These are phyloP conservation scores for Oplegnathus fasciatus DNA, from an alignment of 2,113 vertebrate species.

Conservation along the genomic window DNA sequence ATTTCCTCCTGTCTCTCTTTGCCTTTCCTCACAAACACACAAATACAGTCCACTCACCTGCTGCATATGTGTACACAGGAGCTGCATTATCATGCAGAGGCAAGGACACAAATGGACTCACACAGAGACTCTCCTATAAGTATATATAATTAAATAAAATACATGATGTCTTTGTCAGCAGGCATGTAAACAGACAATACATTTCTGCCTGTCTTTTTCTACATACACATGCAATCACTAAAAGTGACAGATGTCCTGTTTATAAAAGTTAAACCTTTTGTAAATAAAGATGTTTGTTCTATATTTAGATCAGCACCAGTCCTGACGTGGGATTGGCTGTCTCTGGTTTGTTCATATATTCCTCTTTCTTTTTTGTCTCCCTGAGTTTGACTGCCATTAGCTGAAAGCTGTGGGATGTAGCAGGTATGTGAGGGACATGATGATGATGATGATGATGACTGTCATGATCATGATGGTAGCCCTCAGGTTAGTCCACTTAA, in stretches of 20 bases:
- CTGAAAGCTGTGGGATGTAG: neutral
- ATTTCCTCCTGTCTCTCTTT: neutral
- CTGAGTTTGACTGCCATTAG: slow-evolving; percentile 23
- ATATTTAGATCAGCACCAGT: slow-evolving; percentile 32
- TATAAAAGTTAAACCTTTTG: slow-evolving; percentile 33
- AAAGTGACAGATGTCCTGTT: slow-evolving; percentile 34
- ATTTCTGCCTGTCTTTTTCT: neutral
- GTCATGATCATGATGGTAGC: neutral
- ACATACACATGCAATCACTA: slow-evolving; percentile 5
- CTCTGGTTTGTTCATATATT: slow-evolving; percentile 6
- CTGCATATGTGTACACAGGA: neutral
- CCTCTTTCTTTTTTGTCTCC: slow-evolving; percentile 18
- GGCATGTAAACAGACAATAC: neutral
- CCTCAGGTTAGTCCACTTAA: slow-evolving; percentile 19
- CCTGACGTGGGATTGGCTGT: neutral
- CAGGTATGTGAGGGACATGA: slow-evolving; percentile 21
- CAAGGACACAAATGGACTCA: slow-evolving; percentile 5
- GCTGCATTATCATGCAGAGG: neutral
- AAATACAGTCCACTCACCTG: neutral
- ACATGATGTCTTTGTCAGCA: neutral
- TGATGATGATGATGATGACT: neutral
- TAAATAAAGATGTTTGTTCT: slow-evolving; percentile 38
- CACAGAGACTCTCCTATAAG: neutral
- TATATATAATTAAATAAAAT: neutral
- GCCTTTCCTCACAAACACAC: neutral